These are phyloP conservation scores for Harlomillsia oculata DNA, from an alignment of 1,140 invertebrate genomes.

Conservation along the genomic window DNA sequence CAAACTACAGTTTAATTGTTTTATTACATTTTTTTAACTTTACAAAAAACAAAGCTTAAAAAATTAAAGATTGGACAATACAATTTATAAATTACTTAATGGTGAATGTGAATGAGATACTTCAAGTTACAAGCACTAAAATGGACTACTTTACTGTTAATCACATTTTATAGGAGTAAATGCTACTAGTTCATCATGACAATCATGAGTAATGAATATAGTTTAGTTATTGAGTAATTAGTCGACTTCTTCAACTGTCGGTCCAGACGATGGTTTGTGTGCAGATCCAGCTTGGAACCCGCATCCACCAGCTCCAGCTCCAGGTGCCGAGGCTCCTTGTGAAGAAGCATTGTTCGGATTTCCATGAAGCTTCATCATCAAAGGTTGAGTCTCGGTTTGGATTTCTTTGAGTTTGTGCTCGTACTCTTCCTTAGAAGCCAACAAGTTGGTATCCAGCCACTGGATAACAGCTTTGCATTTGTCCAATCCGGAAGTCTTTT, in stretches of 20 bases:
- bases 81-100: too few relatives aligned
- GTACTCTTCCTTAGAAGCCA: slow-evolving; percentile 45
- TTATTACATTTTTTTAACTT: too few relatives aligned
- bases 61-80: too few relatives aligned
- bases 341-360: slow-evolving; percentile 1
- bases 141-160: too few relatives aligned
- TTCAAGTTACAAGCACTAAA: too few relatives aligned
- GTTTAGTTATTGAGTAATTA: too few relatives aligned
- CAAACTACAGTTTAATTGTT: too few relatives aligned
- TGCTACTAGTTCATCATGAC: too few relatives aligned
- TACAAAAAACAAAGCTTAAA: too few relatives aligned
- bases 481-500: slow-evolving; percentile 51
- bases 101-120: too few relatives aligned
- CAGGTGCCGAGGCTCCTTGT: not conserved
- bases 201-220: too few relatives aligned
- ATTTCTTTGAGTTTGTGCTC: slow-evolving; percentile 42
- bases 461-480: slow-evolving; percentile 36
- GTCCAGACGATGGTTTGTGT: slow-evolving; percentile 17
- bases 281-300: not conserved
- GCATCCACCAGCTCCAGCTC: not conserved
- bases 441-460: slow-evolving; percentile 48
- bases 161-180: too few relatives aligned
- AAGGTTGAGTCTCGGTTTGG: slow-evolving; percentile 37
- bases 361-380: slow-evolving; percentile 40
- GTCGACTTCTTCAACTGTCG: slow-evolving; percentile 31